Percentiles rank a stretch among this genome's conserved stretches.
Conservation (phyloP, 1,140 invertebrate species). For the Drusus annulatus region DNA sequence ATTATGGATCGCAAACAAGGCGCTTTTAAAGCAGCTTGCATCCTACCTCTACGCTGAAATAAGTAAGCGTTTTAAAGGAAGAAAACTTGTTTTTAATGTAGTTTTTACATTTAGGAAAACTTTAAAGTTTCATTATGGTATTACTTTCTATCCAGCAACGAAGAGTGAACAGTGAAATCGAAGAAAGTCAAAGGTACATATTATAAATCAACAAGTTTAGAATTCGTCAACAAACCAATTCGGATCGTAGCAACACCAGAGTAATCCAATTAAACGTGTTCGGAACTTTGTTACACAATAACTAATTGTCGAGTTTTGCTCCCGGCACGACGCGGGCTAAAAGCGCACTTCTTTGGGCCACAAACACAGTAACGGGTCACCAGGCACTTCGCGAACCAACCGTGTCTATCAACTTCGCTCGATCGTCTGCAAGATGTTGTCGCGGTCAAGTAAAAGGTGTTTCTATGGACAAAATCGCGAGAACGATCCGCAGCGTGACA, state of each 20-base stretch:
- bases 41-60: too few relatives aligned
- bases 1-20: too few relatives aligned
- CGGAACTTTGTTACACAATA: constrained; percentile 15
- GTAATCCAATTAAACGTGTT: constrained; percentile 39
- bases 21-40: too few relatives aligned
- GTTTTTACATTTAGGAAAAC: too few relatives aligned
- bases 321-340: constrained; percentile 5
- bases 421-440: constrained; percentile 52
- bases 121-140: too few relatives aligned
- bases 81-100: too few relatives aligned
- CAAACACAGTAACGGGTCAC: constrained; percentile 33
- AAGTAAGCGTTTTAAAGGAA: too few relatives aligned
- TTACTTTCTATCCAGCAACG: too few relatives aligned
- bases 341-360: constrained; percentile 12
- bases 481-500: background rate
- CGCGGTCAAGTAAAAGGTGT: constrained; percentile 49
- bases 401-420: constrained; percentile 49
- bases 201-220: too few relatives aligned
- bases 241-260: background rate
- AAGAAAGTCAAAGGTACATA: too few relatives aligned
- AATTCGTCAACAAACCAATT: constrained; percentile 26
- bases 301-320: constrained; percentile 7
- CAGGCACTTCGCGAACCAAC: constrained; percentile 40
- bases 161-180: too few relatives aligned
- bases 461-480: constrained; percentile 18